A percentile compares a stretch with the other conserved stretches of the same genome.
Conservation (phyloP, 1,140 invertebrate genomes). For the Caenorhabditis latens region DNA sequence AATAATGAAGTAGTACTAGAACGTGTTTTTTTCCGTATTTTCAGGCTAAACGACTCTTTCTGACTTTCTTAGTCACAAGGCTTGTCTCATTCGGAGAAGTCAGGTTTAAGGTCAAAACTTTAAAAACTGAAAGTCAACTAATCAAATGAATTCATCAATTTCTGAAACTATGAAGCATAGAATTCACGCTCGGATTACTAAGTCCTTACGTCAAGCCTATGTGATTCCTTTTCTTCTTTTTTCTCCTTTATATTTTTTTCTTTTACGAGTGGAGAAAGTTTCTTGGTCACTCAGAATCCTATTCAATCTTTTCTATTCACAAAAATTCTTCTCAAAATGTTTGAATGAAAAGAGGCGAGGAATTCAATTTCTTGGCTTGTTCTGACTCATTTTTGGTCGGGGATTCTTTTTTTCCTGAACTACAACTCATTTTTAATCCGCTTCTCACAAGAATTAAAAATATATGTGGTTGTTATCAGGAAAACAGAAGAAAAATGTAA, state of each 20-base stretch:
- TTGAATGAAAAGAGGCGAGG: slow-evolving; percentile 17
- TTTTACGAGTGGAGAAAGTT: not conserved
- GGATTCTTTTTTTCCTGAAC: not conserved
- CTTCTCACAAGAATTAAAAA: not conserved
- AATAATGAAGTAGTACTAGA: not conserved
- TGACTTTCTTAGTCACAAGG: too few relatives aligned
- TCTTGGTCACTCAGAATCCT: slow-evolving; percentile 22
- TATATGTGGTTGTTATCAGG: not conserved
- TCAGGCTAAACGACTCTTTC: not conserved
- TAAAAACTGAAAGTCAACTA: not conserved
- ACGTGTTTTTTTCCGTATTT: not conserved
- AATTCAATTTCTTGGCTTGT: not conserved
- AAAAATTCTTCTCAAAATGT: not conserved
- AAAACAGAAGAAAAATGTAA: slow-evolving; percentile 5
- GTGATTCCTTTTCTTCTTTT: not conserved
- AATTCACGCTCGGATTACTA: too few relatives aligned
- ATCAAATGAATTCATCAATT: not conserved
- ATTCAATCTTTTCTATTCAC: slow-evolving; percentile 37
- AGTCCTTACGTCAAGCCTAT: not conserved
- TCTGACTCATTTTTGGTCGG: not conserved
- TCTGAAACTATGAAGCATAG: too few relatives aligned
- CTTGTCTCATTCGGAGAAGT: not conserved
- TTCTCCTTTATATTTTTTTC: not conserved
- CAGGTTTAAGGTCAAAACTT: not conserved
- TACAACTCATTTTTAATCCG: not conserved